These are phyloP conservation scores for Lissonota sp. DNA, from an alignment of 2,888 invertebrate species.

Conservation along the genomic window DNA sequence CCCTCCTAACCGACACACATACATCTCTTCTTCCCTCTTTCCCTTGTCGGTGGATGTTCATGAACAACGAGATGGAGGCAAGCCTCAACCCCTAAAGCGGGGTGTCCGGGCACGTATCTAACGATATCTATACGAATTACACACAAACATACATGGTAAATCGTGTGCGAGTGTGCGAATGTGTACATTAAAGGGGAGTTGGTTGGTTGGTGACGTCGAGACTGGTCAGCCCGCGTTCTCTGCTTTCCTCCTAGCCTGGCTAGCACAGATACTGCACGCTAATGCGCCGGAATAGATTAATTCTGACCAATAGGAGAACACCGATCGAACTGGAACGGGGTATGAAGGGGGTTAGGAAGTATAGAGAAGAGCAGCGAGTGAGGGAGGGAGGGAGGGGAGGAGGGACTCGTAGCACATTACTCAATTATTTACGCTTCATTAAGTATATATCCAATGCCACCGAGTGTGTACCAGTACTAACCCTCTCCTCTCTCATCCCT, in stretches of 20 bases:
- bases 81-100: constrained; percentile 61
- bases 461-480: constrained; percentile 74
- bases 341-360: too few species aligned
- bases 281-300: constrained; percentile 84
- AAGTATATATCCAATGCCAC: constrained; percentile 84
- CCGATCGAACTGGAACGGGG: constrained; percentile 79
- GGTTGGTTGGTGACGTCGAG: constrained; percentile 44
- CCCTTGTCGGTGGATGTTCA: constrained; percentile 51
- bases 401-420: constrained; percentile 83
- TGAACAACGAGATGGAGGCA: constrained; percentile 47
- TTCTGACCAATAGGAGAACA: constrained; percentile 83
- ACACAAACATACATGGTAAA: constrained; percentile 15
- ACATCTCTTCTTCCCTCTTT: constrained; percentile 28
- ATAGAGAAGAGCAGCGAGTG: neutral
- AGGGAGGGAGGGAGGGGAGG: neutral
- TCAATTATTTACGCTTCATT: constrained; percentile 84
- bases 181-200: neutral
- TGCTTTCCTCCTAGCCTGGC: constrained; percentile 67
- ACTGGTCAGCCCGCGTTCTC: constrained; percentile 52
- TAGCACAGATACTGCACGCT: constrained; percentile 80
- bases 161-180: neutral
- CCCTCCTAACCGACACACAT: constrained; percentile 1
- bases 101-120: constrained; percentile 63
- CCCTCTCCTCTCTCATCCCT: constrained; percentile 71
- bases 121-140: constrained; percentile 65